These are phyloP conservation scores for Neodon shergylaensis DNA, from an alignment of 2,113 vertebrate genomes.

Conservation along the genomic window DNA sequence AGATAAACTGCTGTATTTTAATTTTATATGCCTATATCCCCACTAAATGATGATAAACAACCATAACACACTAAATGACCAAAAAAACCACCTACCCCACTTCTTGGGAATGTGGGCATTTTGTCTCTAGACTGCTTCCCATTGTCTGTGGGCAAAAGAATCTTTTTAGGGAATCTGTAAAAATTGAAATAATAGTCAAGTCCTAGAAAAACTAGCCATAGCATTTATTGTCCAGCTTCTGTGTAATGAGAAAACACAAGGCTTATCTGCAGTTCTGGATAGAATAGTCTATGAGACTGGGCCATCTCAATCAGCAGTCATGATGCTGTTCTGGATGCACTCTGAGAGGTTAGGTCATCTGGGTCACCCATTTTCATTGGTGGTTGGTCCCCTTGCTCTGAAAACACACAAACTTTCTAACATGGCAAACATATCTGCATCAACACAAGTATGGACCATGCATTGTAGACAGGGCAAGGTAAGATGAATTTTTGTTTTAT, in stretches of 20 bases:
- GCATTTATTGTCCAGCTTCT: neutral
- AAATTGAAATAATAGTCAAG: neutral
- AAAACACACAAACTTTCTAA: neutral
- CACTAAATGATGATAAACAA: neutral
- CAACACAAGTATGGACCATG: neutral
- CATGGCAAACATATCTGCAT: neutral
- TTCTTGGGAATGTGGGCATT: neutral
- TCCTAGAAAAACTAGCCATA: neutral
- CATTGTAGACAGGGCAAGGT: neutral
- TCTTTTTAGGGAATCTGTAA: neutral
- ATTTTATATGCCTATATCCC: neutral
- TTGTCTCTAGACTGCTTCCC: neutral
- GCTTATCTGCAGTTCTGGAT: neutral
- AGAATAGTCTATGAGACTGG: neutral
- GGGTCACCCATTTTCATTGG: neutral
- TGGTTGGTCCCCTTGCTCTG: neutral
- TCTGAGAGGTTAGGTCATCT: neutral
- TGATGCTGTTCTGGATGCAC: neutral
- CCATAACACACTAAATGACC: neutral
- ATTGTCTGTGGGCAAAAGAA: neutral
- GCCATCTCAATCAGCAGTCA: neutral
- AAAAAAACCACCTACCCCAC: neutral
- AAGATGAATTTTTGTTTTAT: neutral
- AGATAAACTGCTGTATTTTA: too few species aligned
- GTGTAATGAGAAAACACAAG: neutral